Percentiles rank a stretch among this genome's conserved stretches.
These are phyloP conservation scores for Heterotis niloticus DNA, from an alignment of 2,113 vertebrate genomes.

Conservation along the genomic window DNA sequence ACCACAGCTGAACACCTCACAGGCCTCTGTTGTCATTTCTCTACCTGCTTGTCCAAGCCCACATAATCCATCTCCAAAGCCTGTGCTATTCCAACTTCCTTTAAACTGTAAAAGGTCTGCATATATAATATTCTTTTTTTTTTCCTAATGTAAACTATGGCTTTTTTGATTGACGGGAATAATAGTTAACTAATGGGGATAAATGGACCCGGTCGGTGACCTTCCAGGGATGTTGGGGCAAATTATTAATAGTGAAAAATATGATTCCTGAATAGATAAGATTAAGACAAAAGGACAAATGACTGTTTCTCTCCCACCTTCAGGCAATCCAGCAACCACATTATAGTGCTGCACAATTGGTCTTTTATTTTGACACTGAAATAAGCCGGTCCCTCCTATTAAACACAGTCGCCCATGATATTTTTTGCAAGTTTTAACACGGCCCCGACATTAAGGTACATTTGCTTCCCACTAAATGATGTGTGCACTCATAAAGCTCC, in stretches of 20 bases:
- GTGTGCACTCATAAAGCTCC: constrained; percentile 23
- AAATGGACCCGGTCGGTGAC: background rate
- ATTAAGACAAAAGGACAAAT: constrained; percentile 17
- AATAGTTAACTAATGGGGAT: background rate
- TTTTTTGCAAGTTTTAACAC: constrained; percentile 24
- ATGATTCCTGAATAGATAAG: constrained; percentile 7
- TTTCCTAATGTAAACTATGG: background rate
- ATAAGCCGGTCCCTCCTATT: constrained; percentile 11
- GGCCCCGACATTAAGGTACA: constrained; percentile 17
- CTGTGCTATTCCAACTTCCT: background rate
- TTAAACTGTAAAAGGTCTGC: background rate
- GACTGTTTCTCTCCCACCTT: background rate
- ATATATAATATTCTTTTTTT: constrained; percentile 7
- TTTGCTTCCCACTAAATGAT: background rate
- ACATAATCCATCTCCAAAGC: constrained; percentile 9
- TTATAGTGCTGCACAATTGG: constrained; percentile 3
- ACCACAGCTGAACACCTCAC: too few species aligned
- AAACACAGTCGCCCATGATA: background rate
- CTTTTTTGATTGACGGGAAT: background rate
- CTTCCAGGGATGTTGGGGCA: background rate
- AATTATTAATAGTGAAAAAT: background rate
- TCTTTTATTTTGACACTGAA: constrained; percentile 1
- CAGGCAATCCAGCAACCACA: background rate
- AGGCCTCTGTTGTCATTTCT: background rate
- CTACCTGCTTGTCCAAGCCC: constrained; percentile 6